Evolutionary conservation across 2,113 vertebrate genomes (phyloP), one percentile per base, ranked within the genome.

Genomic region (Hemicordylus capensis): DNA sequence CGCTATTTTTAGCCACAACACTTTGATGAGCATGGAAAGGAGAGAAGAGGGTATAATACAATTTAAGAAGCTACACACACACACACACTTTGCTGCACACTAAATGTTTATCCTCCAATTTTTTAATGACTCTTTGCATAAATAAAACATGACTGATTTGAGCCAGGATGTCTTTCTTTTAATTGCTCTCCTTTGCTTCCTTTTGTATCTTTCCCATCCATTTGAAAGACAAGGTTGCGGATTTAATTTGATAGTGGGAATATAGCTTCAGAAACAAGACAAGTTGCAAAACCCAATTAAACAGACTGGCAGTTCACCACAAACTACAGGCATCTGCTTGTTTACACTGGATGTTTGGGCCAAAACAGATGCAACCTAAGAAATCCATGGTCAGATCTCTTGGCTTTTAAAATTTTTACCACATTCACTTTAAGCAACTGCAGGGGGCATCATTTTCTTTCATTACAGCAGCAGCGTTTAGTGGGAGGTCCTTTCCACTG

Each of bases 231-330:
- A 44, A 44, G 72, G 1, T 0, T 76, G 24, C 81, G 37, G 17
- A 20, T 90, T 91, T 95, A 95, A 95, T 96, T 89, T 93, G 75
- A 14, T 85, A n/a, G 77, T 67, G 69, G 85, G 51, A 84, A 76
- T 94, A 88, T 61, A 83, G 59, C 85, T 90, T 72, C 89, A 91
- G 85, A 93, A 90, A 37, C 73, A 92, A 91, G 95, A 89, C 61
- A 87, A 89, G 86, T 69, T 90, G 89, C 82, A 90, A 94, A 87
- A 66, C 15, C 86, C 89, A 94, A 89, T 91, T 89, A 95, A 91
- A 77, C 82, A 89, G 80, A 39, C 73, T 95, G 87, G 77, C 85
- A 80, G 85, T 48, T 87, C 1, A 83, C n/a, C 31, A 61, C 80
- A 75, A 63, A 76, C 78, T 84, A 67, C 42, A 79, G 63, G 84